A percentile compares a stretch with the other conserved stretches of the same genome.
Conservation (phyloP, 2,113 vertebrate species). For the Etheostoma cragini region DNA sequence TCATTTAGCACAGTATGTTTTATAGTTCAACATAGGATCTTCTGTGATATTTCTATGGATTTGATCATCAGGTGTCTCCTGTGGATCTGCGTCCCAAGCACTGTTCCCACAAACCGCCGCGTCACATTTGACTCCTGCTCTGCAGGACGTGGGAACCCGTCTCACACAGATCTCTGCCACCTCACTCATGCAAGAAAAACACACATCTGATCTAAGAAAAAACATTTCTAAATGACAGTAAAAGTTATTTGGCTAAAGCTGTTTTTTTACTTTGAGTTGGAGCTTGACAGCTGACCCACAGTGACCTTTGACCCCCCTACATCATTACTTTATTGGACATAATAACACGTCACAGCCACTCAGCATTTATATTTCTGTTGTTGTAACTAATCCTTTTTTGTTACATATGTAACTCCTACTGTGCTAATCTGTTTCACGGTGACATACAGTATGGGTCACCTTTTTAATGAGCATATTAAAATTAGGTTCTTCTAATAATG, state of each 20-base stretch:
- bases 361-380: neutral
- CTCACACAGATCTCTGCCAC: constrained; percentile 26
- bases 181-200: constrained; percentile 39
- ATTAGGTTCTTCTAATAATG: neutral
- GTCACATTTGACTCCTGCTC: constrained; percentile 79
- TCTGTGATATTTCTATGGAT: neutral
- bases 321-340: neutral
- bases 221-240: neutral
- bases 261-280: neutral
- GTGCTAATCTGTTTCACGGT: neutral
- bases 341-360: neutral
- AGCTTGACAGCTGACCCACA: constrained; percentile 37
- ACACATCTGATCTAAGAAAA: constrained; percentile 5
- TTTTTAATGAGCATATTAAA: neutral
- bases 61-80: constrained; percentile 16
- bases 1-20: neutral
- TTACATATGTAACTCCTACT: neutral
- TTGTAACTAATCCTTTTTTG: neutral
- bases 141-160: constrained; percentile 52
- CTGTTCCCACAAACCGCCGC: constrained; percentile 81
- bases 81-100: constrained; percentile 57
- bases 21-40: neutral
- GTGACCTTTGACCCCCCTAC: constrained; percentile 13
- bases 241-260: neutral
- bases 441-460: too few species aligned